Evolutionary conservation across 2,888 invertebrate genomes (phyloP).

Genomic region (Lordiphosa andalusiaca): DNA sequence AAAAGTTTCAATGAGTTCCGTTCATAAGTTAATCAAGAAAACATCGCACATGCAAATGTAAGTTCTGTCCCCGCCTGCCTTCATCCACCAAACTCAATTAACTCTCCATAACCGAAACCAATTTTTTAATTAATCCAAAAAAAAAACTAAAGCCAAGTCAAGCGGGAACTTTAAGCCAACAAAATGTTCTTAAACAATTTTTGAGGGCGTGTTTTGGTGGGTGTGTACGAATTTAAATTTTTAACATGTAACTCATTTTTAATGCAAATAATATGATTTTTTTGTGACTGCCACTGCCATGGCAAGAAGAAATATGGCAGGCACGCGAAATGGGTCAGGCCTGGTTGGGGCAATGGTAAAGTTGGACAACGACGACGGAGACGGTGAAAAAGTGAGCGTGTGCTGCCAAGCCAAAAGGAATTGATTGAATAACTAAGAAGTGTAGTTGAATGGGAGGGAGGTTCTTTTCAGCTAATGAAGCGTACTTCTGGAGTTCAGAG

Average conservation of each 20-base stretch:
- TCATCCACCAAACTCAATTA: slow-evolving; percentile 16
- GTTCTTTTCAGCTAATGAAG: slow-evolving; percentile 35
- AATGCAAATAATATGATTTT: slow-evolving; percentile 69
- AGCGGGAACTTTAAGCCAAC: slow-evolving; percentile 6
- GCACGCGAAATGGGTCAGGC: slow-evolving; percentile 65
- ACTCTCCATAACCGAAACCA: slow-evolving; percentile 5
- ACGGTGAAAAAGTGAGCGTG: slow-evolving; percentile 54
- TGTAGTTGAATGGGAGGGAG: slow-evolving; percentile 13
- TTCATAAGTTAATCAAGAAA: neutral
- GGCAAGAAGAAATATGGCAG: slow-evolving; percentile 29
- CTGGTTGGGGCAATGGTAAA: neutral
- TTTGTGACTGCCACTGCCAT: slow-evolving; percentile 20
- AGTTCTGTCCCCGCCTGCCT: slow-evolving; percentile 30
- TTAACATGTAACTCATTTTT: slow-evolving; percentile 73
- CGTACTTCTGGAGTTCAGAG: slow-evolving; percentile 13
- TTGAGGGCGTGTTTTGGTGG: slow-evolving; percentile 45
- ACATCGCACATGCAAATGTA: neutral
- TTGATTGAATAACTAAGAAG: slow-evolving; percentile 53
- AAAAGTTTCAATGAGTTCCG: no score
- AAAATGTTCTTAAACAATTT: slow-evolving; percentile 29
- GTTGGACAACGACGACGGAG: neutral
- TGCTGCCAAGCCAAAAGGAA: slow-evolving; percentile 22
- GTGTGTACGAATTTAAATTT: slow-evolving; percentile 71
- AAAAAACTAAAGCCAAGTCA: slow-evolving; percentile 8
- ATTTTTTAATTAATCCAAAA: slow-evolving; percentile 15